Evolutionary conservation across 2,113 vertebrate species (phyloP).

Genomic region (Gopherus evgoodei): DNA sequence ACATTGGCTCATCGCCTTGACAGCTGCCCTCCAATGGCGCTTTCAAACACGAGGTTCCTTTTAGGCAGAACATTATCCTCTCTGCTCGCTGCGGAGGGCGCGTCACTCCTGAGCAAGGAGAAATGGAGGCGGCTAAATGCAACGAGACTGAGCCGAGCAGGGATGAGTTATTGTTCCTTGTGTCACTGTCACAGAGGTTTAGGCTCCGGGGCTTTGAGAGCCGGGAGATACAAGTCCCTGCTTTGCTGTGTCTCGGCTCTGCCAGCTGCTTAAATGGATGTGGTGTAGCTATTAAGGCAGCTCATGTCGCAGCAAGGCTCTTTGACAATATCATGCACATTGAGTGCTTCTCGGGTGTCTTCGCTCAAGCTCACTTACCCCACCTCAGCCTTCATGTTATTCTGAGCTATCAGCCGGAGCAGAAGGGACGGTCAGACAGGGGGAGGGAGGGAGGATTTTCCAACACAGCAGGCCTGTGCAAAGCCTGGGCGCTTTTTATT

Average conservation of each 20-base stretch:
- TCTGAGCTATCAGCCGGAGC: not conserved
- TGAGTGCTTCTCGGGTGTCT: not conserved
- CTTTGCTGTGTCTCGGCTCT: not conserved
- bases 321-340: not conserved
- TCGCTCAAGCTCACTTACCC: not conserved
- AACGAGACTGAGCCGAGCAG: not conserved
- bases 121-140: not conserved
- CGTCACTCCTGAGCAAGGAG: not conserved
- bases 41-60: not conserved
- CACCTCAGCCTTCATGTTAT: not conserved
- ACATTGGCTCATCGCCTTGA: not conserved
- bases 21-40: not conserved
- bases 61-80: not conserved
- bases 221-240: not conserved
- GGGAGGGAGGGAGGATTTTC: too few species aligned
- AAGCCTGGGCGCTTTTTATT: not conserved
- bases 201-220: not conserved
- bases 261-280: not conserved
- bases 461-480: not conserved
- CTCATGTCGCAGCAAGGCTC: not conserved
- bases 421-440: not conserved
- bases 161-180: not conserved
- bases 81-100: too few species aligned
- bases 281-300: not conserved
- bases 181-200: conserved; percentile 9